Evolutionary conservation across 2,888 invertebrate species (phyloP).

Genomic region (Lasius platythorax): DNA sequence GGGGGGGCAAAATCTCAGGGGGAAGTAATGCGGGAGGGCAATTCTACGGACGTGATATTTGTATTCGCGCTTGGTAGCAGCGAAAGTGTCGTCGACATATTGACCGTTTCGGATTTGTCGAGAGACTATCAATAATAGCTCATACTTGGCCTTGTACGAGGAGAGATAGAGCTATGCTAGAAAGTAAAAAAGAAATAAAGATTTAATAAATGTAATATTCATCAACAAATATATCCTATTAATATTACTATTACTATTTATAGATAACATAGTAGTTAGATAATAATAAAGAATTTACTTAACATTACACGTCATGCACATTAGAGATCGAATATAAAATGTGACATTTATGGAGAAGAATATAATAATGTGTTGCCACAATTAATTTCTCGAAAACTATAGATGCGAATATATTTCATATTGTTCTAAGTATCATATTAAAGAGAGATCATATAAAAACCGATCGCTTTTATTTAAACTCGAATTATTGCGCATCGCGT

Average conservation of each 20-base stretch:
- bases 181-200: not conserved
- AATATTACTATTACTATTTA: not conserved
- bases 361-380: not conserved
- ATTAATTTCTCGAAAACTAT: not conserved
- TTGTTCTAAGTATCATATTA: not conserved
- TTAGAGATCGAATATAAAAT: not conserved
- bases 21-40: conserved; percentile 58
- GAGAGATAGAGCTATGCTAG: not conserved
- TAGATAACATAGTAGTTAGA: not conserved
- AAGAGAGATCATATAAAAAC: conserved; percentile 35
- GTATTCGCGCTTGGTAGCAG: conserved; percentile 62
- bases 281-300: not conserved
- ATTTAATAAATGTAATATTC: not conserved
- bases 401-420: not conserved
- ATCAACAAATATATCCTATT: not conserved
- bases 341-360: not conserved
- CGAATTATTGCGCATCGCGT: conserved; percentile 61
- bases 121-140: conserved; percentile 22
- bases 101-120: conserved; percentile 44
- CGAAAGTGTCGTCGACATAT: conserved; percentile 70
- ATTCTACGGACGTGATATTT: conserved; percentile 66
- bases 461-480: conserved; percentile 63
- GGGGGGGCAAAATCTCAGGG: conserved; percentile 66
- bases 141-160: not conserved
- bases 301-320: not conserved